Evolutionary conservation across 1,140 invertebrate genomes (phyloP), one percentile per base, ranked within the genome.

Genomic region (Solenopsis fugax): DNA sequence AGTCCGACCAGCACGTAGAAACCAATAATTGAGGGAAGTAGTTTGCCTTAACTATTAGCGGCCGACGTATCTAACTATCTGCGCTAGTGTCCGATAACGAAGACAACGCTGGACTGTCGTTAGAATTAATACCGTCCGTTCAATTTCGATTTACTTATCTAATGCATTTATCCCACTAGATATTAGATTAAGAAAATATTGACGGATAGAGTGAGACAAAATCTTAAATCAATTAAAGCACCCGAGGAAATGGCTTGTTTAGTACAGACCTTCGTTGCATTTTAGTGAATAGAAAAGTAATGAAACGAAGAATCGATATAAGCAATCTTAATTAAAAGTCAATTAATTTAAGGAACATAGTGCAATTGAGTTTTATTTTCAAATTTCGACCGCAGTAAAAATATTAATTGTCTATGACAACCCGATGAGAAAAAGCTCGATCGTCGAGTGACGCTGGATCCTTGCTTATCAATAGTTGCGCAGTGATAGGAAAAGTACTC

Each of bases 11-110:
- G 29, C 64, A 24, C 62, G 50, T 41, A 80, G 73, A 71, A 85
- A 56, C 62, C 88, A 87, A 89, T 89, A 86, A 89, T 86, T 67
- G 64, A 76, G 62, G 82, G 54, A 86, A 75, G 69, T 73, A 89
- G 84, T 45, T 58, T 67, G 71, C 69, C 67, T 80, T 87, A 87
- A 90, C 85, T 85, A 89, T 89, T 77, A 82, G 16, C 52, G 75
- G 29, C 54, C 52, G 58, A 58, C 50, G 16, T 69, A 69, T 86
- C 45, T 48, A 62, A 18, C 24, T 29, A 82, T 58, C 24, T 34
- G 18, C 58, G 10, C 29, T 48, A 69, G 54, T 56, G n/a, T 62
- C 78, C 60, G 67, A 84, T 84, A 77, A 81, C 58, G 24, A 86
- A 56, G 54, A 60, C 72, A 18, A 13, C 24, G n/a, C 52, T 48